Evolutionary conservation across 2,113 vertebrate species (phyloP).

Genomic region (Toxotes jaculatrix): DNA sequence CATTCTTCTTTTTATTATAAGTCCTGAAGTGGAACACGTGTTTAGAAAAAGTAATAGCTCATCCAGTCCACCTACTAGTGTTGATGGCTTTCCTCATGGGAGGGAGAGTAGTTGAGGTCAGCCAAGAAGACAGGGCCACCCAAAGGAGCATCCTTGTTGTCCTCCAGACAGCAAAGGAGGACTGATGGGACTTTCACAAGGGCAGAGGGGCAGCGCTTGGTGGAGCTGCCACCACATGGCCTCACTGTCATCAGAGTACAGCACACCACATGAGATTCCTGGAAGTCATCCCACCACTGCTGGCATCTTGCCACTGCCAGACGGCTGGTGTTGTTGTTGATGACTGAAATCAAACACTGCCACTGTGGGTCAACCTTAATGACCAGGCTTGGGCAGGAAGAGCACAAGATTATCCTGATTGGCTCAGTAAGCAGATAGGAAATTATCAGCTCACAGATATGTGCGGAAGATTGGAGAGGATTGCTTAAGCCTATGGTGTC

Average conservation of each 20-base stretch:
- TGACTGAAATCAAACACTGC: conserved; percentile 25
- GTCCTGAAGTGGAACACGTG: not conserved
- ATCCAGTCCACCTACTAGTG: not conserved
- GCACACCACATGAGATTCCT: conserved; percentile 30
- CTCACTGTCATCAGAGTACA: conserved; percentile 42
- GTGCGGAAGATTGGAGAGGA: conserved; percentile 2
- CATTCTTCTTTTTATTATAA: not conserved
- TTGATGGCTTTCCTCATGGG: not conserved
- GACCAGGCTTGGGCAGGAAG: not conserved
- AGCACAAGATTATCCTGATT: conserved; percentile 6
- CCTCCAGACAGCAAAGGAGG: not conserved
- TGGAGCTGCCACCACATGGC: conserved; percentile 27
- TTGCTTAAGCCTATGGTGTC: not conserved
- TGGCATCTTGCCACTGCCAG: conserved; percentile 27
- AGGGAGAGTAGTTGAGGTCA: not conserved
- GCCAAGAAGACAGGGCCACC: not conserved
- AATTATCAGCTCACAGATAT: conserved; percentile 14
- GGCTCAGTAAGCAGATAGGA: conserved; percentile 13
- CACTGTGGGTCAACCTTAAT: conserved; percentile 31
- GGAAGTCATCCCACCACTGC: conserved; percentile 33
- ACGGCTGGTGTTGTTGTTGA: conserved; percentile 38
- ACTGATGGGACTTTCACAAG: conserved; percentile 6
- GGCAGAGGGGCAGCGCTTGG: conserved; percentile 9
- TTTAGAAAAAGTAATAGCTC: not conserved
- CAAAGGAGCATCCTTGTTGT: not conserved